Percentiles rank a stretch among this genome's conserved stretches.
These are phyloP conservation scores for Bathynomus jamesi DNA, from an alignment of 1,140 invertebrate genomes.

Conservation along the genomic window DNA sequence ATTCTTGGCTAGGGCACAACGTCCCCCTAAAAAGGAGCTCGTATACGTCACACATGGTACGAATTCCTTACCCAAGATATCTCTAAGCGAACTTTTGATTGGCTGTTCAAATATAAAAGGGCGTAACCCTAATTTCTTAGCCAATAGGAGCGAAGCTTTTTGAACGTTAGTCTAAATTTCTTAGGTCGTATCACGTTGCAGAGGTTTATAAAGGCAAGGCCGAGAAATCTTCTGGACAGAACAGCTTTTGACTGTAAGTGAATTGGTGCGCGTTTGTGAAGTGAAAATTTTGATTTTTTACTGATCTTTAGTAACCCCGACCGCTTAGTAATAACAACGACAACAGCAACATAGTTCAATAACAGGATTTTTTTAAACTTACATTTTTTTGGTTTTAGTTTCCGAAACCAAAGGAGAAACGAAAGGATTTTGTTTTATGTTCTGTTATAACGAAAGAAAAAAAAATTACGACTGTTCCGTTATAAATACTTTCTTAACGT, in stretches of 20 bases:
- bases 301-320: no score
- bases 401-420: no score
- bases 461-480: no score
- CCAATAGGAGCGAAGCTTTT: not conserved
- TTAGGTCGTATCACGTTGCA: not conserved
- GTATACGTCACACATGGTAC: not conserved
- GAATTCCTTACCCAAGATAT: not conserved
- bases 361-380: no score
- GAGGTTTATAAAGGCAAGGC: not conserved
- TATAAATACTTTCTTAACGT: no score
- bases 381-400: no score
- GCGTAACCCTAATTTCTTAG: not conserved
- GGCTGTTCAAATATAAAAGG: not conserved
- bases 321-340: no score
- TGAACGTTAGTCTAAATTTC: not conserved
- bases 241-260: not conserved
- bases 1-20: not conserved
- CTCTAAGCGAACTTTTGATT: not conserved
- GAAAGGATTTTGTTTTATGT: no score
- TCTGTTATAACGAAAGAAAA: no score
- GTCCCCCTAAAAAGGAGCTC: not conserved
- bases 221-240: not conserved
- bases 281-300: not conserved
- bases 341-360: no score
- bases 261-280: not conserved